A percentile compares a stretch with the other conserved stretches of the same genome.
Conservation (phyloP, 2,888 invertebrate species). For the Apamea anceps region DNA sequence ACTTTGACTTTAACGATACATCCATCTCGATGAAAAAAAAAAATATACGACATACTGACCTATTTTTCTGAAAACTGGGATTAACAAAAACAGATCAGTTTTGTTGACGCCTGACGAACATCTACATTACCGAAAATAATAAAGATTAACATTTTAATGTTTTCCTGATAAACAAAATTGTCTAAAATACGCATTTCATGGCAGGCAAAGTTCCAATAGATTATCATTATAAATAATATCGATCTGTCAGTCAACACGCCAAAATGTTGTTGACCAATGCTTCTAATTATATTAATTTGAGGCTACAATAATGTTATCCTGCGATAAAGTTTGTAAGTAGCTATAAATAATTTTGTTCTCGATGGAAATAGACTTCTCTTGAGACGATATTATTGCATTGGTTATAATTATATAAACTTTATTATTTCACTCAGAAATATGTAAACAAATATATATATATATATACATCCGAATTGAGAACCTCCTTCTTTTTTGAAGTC, state of each 20-base stretch:
- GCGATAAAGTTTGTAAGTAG: slow-evolving; percentile 6
- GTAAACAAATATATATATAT: no score
- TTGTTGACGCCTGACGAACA: slow-evolving; percentile 47
- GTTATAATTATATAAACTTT: not conserved
- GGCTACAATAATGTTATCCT: slow-evolving; percentile 30
- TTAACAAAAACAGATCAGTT: slow-evolving; percentile 24
- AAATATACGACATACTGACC: no score
- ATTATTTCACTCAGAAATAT: no score
- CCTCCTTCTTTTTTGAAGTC: no score
- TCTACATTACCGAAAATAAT: slow-evolving; percentile 59
- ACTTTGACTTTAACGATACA: not conserved
- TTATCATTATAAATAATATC: slow-evolving; percentile 55
- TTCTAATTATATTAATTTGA: slow-evolving; percentile 25
- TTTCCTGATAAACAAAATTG: slow-evolving; percentile 60
- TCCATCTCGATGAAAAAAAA: not conserved
- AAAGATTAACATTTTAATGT: slow-evolving; percentile 51
- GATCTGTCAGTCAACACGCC: slow-evolving; percentile 49
- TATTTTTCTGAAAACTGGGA: slow-evolving; percentile 1
- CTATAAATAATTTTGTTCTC: slow-evolving; percentile 32
- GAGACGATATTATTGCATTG: not conserved
- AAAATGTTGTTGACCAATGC: slow-evolving; percentile 61
- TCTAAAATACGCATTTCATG: slow-evolving; percentile 45
- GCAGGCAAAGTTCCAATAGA: slow-evolving; percentile 65
- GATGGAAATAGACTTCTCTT: slow-evolving; percentile 13
- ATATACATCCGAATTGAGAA: no score